phyloP scores from a whole-genome alignment of 2,113 vertebrate genomes.

The Salvelinus namaycush region DNA sequence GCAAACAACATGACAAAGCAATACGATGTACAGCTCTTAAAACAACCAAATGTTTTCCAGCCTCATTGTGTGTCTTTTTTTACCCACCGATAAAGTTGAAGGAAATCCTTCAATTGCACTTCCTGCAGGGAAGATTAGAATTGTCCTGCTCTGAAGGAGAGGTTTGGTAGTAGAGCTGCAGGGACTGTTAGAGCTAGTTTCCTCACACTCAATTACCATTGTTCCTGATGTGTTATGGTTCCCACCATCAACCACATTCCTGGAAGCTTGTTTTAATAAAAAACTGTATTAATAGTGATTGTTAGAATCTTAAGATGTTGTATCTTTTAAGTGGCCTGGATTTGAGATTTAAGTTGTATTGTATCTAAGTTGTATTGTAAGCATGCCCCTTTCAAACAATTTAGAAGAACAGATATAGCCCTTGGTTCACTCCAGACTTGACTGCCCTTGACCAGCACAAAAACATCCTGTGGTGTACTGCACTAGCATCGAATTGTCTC shows the following conservation, averaged over 20 bases:
- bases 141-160: constrained; percentile 19
- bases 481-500: no score
- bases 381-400: no score
- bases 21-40: constrained; percentile 8
- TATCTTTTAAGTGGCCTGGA: neutral
- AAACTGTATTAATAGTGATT: neutral
- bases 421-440: no score
- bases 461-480: no score
- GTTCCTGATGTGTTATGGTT: neutral
- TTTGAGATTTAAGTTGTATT: neutral
- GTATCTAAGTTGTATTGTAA: no score
- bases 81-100: constrained; percentile 3
- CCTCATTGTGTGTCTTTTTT: neutral
- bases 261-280: neutral
- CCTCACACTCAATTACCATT: constrained; percentile 12
- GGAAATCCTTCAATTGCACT: constrained; percentile 27
- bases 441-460: no score
- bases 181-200: neutral
- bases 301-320: no score
- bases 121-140: constrained; percentile 40
- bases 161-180: constrained; percentile 20
- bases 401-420: no score
- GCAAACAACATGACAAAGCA: constrained; percentile 15
- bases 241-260: neutral
- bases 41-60: neutral